Conservation (phyloP, 2,113 vertebrate genomes). For the Macrotus californicus region DNA sequence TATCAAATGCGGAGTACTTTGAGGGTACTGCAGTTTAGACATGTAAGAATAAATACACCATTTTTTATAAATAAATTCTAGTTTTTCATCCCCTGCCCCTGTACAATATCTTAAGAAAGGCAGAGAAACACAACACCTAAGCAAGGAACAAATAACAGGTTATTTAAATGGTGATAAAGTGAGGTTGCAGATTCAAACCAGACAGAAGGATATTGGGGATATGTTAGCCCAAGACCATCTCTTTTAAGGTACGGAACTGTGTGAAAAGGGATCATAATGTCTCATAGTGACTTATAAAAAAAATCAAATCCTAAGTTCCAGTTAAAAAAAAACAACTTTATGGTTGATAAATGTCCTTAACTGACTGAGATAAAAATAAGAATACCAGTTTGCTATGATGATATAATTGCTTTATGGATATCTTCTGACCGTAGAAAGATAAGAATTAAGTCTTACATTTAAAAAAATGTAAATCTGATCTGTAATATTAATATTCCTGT, state of each 20-base stretch:
- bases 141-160: neutral
- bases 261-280: neutral
- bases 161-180: neutral
- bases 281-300: neutral
- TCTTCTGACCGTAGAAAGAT: neutral
- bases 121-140: neutral
- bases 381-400: neutral
- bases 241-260: neutral
- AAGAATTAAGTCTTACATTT: neutral
- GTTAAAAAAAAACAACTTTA: neutral
- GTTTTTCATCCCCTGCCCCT: too few relatives aligned
- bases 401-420: neutral
- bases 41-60: too few relatives aligned
- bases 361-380: neutral
- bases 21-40: too few relatives aligned
- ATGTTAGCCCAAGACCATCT: neutral
- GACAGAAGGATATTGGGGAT: neutral
- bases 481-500: neutral
- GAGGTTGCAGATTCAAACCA: neutral
- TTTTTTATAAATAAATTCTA: too few relatives aligned
- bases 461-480: neutral
- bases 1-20: too few relatives aligned
- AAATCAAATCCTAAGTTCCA: neutral
- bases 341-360: neutral
- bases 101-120: neutral